Base-by-base conservation (phyloP, 1,140 invertebrate genomes). In the Diabrotica virgifera region DNA sequence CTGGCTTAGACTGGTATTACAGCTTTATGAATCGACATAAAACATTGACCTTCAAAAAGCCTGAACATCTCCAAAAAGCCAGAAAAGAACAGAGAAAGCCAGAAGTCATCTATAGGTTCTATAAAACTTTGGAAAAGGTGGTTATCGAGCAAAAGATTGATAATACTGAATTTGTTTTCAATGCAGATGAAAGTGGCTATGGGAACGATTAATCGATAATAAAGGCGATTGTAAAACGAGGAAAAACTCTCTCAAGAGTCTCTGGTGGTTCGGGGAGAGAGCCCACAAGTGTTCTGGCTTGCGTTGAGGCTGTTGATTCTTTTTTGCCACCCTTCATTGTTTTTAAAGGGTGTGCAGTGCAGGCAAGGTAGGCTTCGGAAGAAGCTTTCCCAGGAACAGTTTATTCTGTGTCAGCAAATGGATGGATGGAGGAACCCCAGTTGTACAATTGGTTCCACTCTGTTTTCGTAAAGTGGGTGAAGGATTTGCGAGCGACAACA, bases 321-420 rank as follows among this genome's bases (percentile, higher is more conserved):
- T 66, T 66, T 40, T 55, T 79, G 3, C 74, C 74, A 24, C 73
- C 77, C 24, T 61, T 77, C 6, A 78, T 78, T 60, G 67, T 77
- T 52, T 72, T 71, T 57, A 74, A 76, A 73, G 76, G 72, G n/a
- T 24, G 12, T 54, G 66, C 63, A 56, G 70, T 77, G 46, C 74
- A 76, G 68, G 51, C 73, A 8, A 59, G 72, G n/a, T 77, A 74
- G 77, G 65, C 59, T 56, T 70, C 70, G 9, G 50, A 68, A 11
- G 63, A 69, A 53, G 56, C 64, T 24, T 73, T 71, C 65, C 70
- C 74, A 36, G 74, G 72, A 63, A 78, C 76, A 5, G 51, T 68
- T 13, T 77, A 79, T 70, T 63, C 72, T 37, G 65, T 70, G 13
- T 71, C 73, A 4, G 59, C 66, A 53, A 78, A 78, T 63, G 78